Evolutionary conservation across 1,140 invertebrate genomes (phyloP).

Genomic region (Drosophila sturtevanti): DNA sequence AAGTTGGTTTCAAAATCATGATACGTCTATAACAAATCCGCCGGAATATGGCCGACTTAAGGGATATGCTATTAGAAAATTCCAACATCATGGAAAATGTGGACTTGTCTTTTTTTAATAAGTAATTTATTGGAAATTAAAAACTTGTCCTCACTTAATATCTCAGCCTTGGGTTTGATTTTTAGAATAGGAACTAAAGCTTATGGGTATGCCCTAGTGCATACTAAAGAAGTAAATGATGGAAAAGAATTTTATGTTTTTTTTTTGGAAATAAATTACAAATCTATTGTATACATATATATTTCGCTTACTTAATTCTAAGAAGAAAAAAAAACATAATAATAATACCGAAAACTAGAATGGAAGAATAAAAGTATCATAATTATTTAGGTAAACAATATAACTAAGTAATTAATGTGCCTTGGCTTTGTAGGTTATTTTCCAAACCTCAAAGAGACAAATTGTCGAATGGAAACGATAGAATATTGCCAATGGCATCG

Average conservation of each 20-base stretch:
- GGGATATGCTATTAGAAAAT: too few relatives aligned
- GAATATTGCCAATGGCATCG: conserved; percentile 93
- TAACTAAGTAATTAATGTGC: conserved; percentile 60
- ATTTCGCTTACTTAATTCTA: conserved; percentile 1
- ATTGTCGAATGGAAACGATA: conserved; percentile 97
- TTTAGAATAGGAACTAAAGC: too few relatives aligned
- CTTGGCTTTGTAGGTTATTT: conserved; percentile 91
- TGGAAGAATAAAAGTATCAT: background rate
- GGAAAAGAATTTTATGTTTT: background rate
- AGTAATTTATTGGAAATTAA: too few relatives aligned
- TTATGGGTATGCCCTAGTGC: too few relatives aligned
- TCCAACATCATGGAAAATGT: too few relatives aligned
- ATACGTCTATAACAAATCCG: too few relatives aligned
- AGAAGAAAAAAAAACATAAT: background rate
- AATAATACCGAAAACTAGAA: background rate
- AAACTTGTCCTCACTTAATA: too few relatives aligned
- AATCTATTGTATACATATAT: background rate
- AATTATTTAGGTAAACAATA: background rate
- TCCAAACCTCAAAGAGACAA: conserved; percentile 98
- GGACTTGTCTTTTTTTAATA: too few relatives aligned
- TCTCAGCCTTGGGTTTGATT: too few relatives aligned
- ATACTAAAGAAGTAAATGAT: background rate
- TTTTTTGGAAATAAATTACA: conserved; percentile 1
- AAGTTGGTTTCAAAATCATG: too few relatives aligned
- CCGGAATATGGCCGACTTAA: too few relatives aligned